phyloP scores from a whole-genome alignment of 2,797 vertebrate genomes.

The Nannoperca australis region DNA sequence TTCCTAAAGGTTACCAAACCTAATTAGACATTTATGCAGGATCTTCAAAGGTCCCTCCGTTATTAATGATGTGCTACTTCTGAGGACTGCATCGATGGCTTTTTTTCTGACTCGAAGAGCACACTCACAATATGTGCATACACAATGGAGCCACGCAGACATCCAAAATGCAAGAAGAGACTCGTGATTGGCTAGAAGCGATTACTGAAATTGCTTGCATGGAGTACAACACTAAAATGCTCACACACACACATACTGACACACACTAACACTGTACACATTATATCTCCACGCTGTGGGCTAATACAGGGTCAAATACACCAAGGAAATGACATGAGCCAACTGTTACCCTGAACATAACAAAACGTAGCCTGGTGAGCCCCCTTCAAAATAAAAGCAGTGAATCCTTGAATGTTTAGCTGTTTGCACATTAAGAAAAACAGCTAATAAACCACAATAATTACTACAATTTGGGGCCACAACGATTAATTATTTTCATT shows the following conservation, averaged over 20 bases:
- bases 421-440: neutral
- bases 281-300: neutral
- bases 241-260: slow-evolving; percentile 1
- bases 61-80: slow-evolving; percentile 87
- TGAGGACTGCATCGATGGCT: slow-evolving; percentile 82
- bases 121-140: slow-evolving; percentile 79
- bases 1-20: slow-evolving; percentile 88
- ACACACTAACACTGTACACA: neutral
- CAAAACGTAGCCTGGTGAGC: neutral
- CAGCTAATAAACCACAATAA: neutral
- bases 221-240: neutral
- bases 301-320: slow-evolving; percentile 25
- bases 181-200: slow-evolving; percentile 34
- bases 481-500: neutral
- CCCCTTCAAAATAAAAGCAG: slow-evolving; percentile 38
- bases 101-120: slow-evolving; percentile 72
- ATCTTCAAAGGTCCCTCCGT: slow-evolving; percentile 87
- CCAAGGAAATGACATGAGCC: neutral
- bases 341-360: neutral
- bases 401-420: neutral
- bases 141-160: slow-evolving; percentile 69
- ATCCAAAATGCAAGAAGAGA: slow-evolving; percentile 44
- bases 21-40: slow-evolving; percentile 88
- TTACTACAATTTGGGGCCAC: neutral
- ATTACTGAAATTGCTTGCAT: slow-evolving; percentile 47